Base-by-base conservation (phyloP, 53 echinoderm and acorn worm species). In the Arbacia lixula region DNA sequence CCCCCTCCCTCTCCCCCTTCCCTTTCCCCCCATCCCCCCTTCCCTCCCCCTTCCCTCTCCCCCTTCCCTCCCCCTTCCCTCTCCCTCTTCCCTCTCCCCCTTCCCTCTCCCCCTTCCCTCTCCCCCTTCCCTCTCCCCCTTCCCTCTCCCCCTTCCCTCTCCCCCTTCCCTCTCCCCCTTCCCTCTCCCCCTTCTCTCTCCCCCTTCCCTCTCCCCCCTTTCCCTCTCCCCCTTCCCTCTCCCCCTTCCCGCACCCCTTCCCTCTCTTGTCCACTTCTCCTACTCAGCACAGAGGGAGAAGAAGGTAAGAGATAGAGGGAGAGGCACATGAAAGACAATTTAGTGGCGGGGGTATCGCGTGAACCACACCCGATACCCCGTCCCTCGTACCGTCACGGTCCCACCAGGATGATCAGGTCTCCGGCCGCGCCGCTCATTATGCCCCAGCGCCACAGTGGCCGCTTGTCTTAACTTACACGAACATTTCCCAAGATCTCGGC, bases 381-480 rank as follows among this genome's bases (percentile, higher is more conserved):
- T 81, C 64, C 82, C 42, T 64, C n/a, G 52, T 63, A 42, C 46
- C 64, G 46, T 63, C 82, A 81, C 64, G 64, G 82, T 81, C 82
- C 82, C 82, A 81, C 62, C 34, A 81, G 82, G 82, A 29, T 43
- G 82, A 61, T 81, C 82, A 49, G 46, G 82, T 81, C 82, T 63
- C 82, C 25, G 64, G 41, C 64, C 82, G 25, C 50, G 64, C 82
- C n/a, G 64, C 82, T 81, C 82, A 81, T 81, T 81, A 81, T 63
- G 82, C 82, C 82, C 62, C 46, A 81, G 64, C 64, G 64, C 82
- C 64, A 63, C 52, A 26, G 63, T 63, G 64, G 64, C 82, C 64
- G 64, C 62, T n/a, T 81, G 82, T 81, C 82, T 81, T 81, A 81
- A 63, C 82, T 81, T 81, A 81, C 82, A 63, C 64, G 82, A 63